Conservation (phyloP, 30 jellyfish, hydroid and myxozoan genomes). For the Turritopsis dohrnii region DNA sequence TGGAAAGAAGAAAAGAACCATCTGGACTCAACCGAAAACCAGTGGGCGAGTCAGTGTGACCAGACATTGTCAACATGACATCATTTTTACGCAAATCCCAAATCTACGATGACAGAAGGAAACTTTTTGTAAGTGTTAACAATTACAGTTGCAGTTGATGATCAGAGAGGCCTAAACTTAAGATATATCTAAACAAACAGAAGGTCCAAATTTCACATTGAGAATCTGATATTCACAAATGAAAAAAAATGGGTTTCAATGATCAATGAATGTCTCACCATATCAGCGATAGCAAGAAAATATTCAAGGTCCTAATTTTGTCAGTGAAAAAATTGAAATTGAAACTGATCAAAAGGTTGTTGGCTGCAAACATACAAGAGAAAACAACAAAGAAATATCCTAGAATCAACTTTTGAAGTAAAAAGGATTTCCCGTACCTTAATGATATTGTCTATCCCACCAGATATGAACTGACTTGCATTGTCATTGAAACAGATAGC, state of each 20-base stretch:
- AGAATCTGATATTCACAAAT: neutral
- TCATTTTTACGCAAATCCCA: conserved; percentile 93
- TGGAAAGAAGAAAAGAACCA: conserved; percentile 84
- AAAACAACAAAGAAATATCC: neutral
- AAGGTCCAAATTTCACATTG: no score
- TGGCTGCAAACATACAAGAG: no score
- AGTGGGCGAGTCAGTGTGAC: conserved; percentile 84
- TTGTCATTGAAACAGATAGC: conserved; percentile 80
- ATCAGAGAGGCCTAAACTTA: no score
- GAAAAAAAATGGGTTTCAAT: neutral
- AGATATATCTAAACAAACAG: no score
- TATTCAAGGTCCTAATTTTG: no score
- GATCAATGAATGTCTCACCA: no score
- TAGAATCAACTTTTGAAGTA: neutral
- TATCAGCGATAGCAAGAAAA: no score
- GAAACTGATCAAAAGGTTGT: no score
- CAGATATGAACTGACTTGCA: conserved; percentile 66
- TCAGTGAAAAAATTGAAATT: no score
- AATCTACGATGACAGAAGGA: no score
- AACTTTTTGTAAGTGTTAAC: neutral
- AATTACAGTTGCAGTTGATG: neutral
- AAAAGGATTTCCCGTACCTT: conserved; percentile 34
- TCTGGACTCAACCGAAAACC: conserved; percentile 93
- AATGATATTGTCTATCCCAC: conserved; percentile 74
- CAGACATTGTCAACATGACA: conserved; percentile 66